These are phyloP conservation scores for Cyaniris semiargus DNA, from an alignment of 2,888 invertebrate species.

Conservation along the genomic window DNA sequence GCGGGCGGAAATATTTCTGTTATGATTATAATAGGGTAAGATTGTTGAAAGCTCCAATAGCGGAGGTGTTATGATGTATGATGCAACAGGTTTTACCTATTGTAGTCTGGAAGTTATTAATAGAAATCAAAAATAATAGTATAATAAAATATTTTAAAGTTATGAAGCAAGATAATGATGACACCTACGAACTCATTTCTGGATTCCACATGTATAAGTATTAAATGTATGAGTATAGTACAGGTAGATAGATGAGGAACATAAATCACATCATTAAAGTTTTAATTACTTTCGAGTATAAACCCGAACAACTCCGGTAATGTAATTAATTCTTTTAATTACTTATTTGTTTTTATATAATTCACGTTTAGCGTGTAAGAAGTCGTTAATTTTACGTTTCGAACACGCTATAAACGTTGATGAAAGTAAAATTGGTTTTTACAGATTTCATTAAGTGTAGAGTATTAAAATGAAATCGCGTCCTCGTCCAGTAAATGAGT, in stretches of 20 bases:
- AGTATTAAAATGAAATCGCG: conserved; percentile 38
- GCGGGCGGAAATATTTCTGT: conserved; percentile 77
- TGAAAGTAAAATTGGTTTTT: conserved; percentile 14
- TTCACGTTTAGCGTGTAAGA: conserved; percentile 21
- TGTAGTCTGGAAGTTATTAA: not conserved
- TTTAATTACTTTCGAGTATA: conserved; percentile 17
- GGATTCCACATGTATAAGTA: not conserved
- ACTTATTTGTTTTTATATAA: conserved; percentile 22
- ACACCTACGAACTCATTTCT: not conserved
- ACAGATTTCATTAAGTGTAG: conserved; percentile 10
- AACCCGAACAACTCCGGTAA: conserved; percentile 21
- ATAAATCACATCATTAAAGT: conserved; percentile 15
- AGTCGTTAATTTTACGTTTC: conserved; percentile 12
- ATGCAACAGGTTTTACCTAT: not conserved
- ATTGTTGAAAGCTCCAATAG: conserved; percentile 48
- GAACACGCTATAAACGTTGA: conserved; percentile 13
- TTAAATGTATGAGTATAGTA: not conserved
- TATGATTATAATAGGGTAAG: conserved; percentile 73
- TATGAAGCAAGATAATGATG: too few species aligned
- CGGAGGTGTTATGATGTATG: conserved; percentile 33
- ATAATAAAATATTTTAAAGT: not conserved
- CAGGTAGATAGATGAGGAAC: not conserved
- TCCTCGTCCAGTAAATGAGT: conserved; percentile 77
- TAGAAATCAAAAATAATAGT: not conserved
- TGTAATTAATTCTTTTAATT: conserved; percentile 23